Percentiles rank a stretch among this genome's conserved stretches.
These are phyloP conservation scores for Agonum fuliginosum DNA, from an alignment of 2,888 invertebrate species.

Conservation along the genomic window DNA sequence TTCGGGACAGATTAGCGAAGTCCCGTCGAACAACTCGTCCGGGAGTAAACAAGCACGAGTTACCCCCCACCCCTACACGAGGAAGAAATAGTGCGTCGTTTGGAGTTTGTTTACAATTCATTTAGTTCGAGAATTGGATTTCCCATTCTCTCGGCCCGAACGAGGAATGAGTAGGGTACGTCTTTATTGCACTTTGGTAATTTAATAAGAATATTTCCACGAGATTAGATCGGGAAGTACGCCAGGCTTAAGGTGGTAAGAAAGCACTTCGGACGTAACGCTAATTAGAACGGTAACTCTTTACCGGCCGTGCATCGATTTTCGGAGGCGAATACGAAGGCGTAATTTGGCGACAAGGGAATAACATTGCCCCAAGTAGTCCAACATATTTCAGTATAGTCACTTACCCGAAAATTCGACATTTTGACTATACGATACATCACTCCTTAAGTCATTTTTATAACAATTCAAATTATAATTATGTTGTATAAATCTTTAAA, in stretches of 20 bases:
- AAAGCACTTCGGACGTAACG: conserved; percentile 24
- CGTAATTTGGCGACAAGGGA: too few species aligned
- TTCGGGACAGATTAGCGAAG: conserved; percentile 59
- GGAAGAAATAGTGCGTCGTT: conserved; percentile 58
- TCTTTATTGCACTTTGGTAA: conserved; percentile 55
- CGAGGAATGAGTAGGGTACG: conserved; percentile 27
- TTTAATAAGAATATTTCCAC: conserved; percentile 53
- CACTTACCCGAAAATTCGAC: too few species aligned
- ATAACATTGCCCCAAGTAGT: too few species aligned
- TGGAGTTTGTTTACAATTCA: conserved; percentile 65
- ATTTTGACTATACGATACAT: too few species aligned
- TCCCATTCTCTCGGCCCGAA: conserved; percentile 4
- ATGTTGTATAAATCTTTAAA: too few species aligned
- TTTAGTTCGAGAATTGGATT: conserved; percentile 61
- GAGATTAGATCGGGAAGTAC: conserved; percentile 38
- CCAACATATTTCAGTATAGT: too few species aligned
- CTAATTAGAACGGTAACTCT: conserved; percentile 40
- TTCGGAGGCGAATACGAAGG: background rate
- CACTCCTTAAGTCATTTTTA: too few species aligned
- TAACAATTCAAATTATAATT: too few species aligned
- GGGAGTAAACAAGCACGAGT: conserved; percentile 50
- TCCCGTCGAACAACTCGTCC: conserved; percentile 54
- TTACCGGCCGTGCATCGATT: conserved; percentile 12
- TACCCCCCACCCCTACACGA: background rate
- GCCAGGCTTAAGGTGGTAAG: conserved; percentile 31